These are phyloP conservation scores for Chlamydotis undulata DNA, from an alignment of 2,113 vertebrate species.

Conservation along the genomic window DNA sequence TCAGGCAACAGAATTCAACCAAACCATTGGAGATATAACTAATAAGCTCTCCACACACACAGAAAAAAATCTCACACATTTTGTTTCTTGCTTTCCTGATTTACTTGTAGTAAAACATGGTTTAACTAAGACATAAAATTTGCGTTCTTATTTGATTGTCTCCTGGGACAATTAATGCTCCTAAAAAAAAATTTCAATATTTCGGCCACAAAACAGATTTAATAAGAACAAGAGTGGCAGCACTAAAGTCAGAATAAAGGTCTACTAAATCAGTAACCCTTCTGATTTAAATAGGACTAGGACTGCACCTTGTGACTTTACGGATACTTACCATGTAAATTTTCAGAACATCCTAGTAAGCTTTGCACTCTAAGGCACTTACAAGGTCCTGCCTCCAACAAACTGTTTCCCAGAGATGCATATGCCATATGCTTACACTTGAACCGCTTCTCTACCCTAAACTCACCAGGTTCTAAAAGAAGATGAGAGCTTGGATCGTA, in stretches of 20 bases:
- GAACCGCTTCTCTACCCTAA: not conserved
- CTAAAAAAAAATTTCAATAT: not conserved
- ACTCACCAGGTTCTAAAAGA: not conserved
- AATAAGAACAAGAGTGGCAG: conserved; percentile 29
- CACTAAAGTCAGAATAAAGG: conserved; percentile 15
- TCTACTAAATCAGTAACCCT: conserved; percentile 61
- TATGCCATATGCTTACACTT: not conserved
- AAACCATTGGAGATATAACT: conserved; percentile 67
- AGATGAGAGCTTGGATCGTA: not conserved
- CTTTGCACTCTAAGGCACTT: conserved; percentile 38
- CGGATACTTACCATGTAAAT: conserved; percentile 24
- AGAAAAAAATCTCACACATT: not conserved
- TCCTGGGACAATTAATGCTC: conserved; percentile 28
- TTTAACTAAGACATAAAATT: not conserved
- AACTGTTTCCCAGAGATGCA: not conserved
- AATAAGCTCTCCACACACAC: conserved; percentile 27
- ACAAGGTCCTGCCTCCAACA: conserved; percentile 2
- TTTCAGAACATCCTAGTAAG: conserved; percentile 45
- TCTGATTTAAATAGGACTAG: conserved; percentile 51
- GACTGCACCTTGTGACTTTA: conserved; percentile 46
- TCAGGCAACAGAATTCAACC: conserved; percentile 75
- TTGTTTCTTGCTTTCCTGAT: conserved; percentile 1
- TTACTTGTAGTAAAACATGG: not conserved
- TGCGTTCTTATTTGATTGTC: conserved; percentile 27
- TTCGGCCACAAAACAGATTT: conserved; percentile 32